Evolutionary conservation across 2,888 invertebrate species (phyloP).

Genomic region (Cephus rjabovi): DNA sequence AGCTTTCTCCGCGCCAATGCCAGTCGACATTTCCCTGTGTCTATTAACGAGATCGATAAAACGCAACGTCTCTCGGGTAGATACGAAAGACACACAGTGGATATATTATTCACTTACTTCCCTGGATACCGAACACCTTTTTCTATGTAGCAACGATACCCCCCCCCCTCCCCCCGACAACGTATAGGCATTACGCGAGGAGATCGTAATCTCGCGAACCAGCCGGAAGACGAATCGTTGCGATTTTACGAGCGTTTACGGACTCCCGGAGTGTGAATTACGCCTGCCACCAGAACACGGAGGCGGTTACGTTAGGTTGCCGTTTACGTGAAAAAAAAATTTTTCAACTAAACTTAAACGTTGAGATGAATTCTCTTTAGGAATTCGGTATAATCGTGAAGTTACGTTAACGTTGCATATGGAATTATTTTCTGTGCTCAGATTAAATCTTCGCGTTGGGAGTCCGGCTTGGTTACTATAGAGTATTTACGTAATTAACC

Average conservation of each 20-base stretch:
- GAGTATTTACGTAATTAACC: not conserved
- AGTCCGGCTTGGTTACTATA: not conserved
- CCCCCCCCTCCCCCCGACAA: not conserved
- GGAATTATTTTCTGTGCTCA: not conserved
- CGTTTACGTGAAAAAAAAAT: not conserved
- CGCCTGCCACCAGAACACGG: not conserved
- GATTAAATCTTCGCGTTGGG: not conserved
- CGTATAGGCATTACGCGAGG: not conserved
- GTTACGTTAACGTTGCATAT: not conserved
- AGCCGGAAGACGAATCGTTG: not conserved
- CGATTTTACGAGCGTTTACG: not conserved
- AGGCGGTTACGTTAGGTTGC: not conserved
- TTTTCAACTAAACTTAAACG: not conserved
- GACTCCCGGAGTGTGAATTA: not conserved
- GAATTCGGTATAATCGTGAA: not conserved
- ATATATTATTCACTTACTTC: not conserved
- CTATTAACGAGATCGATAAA: slow-evolving; percentile 24
- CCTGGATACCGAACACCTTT: not conserved
- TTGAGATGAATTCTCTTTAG: not conserved
- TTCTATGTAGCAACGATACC: not conserved
- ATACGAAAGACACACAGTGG: not conserved
- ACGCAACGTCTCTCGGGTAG: not conserved
- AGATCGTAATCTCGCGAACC: not conserved
- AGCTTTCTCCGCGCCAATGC: slow-evolving; percentile 29
- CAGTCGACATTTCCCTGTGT: slow-evolving; percentile 17